Conservation (phyloP, 2,113 vertebrate species). For the Ramphastos sulfuratus region DNA sequence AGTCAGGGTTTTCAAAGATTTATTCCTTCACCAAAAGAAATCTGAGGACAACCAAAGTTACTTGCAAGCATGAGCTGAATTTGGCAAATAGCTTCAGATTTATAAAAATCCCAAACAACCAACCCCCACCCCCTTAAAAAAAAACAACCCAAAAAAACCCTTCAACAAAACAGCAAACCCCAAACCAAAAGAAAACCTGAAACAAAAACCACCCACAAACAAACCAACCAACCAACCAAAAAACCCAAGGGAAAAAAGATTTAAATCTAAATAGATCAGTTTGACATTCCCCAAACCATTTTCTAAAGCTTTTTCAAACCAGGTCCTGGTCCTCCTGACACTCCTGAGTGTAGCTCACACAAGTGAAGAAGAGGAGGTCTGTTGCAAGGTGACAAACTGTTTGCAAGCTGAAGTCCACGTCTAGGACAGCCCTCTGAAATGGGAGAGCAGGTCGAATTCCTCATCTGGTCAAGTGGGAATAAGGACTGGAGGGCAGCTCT, state of each 20-base stretch:
- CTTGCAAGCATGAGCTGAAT: background rate
- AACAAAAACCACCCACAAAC: no score
- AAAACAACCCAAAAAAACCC: no score
- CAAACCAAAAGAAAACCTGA: no score
- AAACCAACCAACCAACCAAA: no score
- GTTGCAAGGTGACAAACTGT: background rate
- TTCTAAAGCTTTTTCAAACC: background rate
- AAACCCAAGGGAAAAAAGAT: no score
- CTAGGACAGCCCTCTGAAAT: background rate
- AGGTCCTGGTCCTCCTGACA: no score
- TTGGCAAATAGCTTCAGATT: background rate
- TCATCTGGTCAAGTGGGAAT: background rate
- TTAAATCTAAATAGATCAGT: background rate
- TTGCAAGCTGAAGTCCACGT: background rate
- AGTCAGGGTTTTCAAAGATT: background rate
- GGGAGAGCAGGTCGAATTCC: background rate
- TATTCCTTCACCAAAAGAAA: background rate
- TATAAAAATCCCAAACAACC: background rate
- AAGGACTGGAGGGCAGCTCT: background rate
- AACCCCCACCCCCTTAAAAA: background rate
- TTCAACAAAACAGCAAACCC: background rate
- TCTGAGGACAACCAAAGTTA: background rate
- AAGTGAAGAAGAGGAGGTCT: background rate
- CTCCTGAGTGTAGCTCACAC: background rate
- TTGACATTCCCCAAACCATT: background rate